Evolutionary conservation across 2,797 vertebrate species (phyloP).

Genomic region (Danionella dracula): DNA sequence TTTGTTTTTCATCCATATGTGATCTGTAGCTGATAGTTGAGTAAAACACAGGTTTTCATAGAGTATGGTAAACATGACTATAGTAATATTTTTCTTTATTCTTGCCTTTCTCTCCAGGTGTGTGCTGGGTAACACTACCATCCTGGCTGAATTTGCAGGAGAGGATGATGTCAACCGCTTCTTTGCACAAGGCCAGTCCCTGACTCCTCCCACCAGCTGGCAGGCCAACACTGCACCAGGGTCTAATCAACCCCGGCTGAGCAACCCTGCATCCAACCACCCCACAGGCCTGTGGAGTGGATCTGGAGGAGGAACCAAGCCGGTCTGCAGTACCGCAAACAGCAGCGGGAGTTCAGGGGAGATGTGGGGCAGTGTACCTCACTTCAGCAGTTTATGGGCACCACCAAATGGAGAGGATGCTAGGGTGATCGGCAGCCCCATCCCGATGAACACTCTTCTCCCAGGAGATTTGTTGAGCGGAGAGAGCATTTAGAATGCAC

Average conservation of each 20-base stretch:
- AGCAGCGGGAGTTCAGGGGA: conserved; percentile 76
- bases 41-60: too few relatives aligned
- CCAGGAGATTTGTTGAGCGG: conserved; percentile 93
- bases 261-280: conserved; percentile 75
- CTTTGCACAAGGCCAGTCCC: conserved; percentile 91
- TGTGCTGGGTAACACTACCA: conserved; percentile 97
- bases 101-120: conserved; percentile 69
- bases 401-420: conserved; percentile 83
- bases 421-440: conserved; percentile 88
- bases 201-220: conserved; percentile 91
- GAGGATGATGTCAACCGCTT: conserved; percentile 96
- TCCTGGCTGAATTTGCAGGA: conserved; percentile 93
- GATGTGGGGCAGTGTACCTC: conserved; percentile 88
- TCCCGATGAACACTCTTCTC: conserved; percentile 88
- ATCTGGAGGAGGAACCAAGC: conserved; percentile 73
- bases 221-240: conserved; percentile 84
- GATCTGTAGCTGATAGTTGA: too few relatives aligned
- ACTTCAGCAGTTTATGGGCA: conserved; percentile 95
- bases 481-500: conserved; percentile 84
- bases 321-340: conserved; percentile 71
- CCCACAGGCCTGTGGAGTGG: conserved; percentile 72
- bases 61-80: too few relatives aligned
- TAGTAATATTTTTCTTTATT: too few relatives aligned
- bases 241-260: conserved; percentile 80
- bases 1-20: too few relatives aligned